Evolutionary conservation across 2,797 vertebrate genomes (phyloP).

Genomic region (Podargus strigoides): DNA sequence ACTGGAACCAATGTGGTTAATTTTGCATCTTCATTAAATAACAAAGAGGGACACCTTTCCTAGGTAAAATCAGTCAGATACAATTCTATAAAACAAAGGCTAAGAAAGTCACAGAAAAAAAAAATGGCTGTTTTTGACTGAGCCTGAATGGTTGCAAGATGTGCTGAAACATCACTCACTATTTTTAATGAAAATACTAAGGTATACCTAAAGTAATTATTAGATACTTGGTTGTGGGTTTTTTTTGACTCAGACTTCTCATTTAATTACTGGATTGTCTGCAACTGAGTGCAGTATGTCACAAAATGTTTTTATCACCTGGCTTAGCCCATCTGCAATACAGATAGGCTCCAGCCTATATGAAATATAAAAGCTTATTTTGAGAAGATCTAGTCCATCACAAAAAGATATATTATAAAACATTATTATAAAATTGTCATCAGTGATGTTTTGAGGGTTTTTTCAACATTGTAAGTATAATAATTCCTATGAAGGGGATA

Average conservation of each 20-base stretch:
- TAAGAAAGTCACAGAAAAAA: neutral
- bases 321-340: neutral
- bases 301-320: neutral
- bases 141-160: neutral
- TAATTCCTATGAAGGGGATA: neutral
- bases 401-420: neutral
- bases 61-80: neutral
- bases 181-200: neutral
- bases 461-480: neutral
- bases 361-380: neutral
- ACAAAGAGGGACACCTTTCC: neutral
- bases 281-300: neutral
- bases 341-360: neutral
- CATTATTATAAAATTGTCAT: rapidly evolving
- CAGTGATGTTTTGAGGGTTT: neutral
- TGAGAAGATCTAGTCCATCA: neutral
- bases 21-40: neutral
- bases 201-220: neutral
- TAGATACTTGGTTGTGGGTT: neutral
- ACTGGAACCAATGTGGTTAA: neutral
- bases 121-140: neutral
- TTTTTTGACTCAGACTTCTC: neutral
- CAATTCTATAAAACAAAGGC: neutral
- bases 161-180: neutral
- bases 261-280: neutral